Percentiles rank a stretch among this genome's conserved stretches.
Evolutionary conservation across 2,888 invertebrate species (phyloP).

Genomic region (Netelia fuscicornis): DNA sequence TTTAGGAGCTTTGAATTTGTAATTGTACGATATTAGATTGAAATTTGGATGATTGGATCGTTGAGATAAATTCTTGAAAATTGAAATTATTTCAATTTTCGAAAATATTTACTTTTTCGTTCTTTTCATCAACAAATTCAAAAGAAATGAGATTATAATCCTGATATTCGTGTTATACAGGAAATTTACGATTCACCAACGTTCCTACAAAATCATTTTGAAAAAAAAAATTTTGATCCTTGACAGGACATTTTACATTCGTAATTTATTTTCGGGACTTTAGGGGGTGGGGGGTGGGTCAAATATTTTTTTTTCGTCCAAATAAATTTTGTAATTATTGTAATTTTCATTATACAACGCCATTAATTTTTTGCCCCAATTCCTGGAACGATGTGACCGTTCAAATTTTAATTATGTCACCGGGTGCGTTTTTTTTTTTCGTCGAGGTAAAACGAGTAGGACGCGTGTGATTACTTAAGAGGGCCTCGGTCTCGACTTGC

Average conservation of each 20-base stretch:
- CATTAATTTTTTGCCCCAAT: background rate
- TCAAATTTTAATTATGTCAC: constrained; percentile 15
- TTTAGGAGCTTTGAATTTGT: background rate
- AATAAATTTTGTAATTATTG: background rate
- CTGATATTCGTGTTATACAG: too few species aligned
- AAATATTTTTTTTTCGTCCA: background rate
- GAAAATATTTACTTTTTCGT: too few species aligned
- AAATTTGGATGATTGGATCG: background rate
- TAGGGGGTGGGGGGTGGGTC: background rate
- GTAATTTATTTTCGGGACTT: too few species aligned
- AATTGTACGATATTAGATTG: background rate
- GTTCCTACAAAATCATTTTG: too few species aligned
- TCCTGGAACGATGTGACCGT: background rate
- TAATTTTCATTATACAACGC: background rate
- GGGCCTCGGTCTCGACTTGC: constrained; percentile 19
- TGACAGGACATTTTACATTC: too few species aligned
- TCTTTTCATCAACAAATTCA: too few species aligned
- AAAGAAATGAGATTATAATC: too few species aligned
- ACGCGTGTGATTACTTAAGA: constrained; percentile 32
- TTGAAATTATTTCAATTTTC: background rate
- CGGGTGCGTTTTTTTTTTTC: background rate
- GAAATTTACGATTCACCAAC: too few species aligned
- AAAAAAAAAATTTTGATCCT: too few species aligned
- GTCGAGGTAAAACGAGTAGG: background rate
- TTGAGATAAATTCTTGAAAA: too few species aligned